These are phyloP conservation scores for Triops longicaudatus DNA, from an alignment of 1,140 invertebrate species.

Conservation along the genomic window DNA sequence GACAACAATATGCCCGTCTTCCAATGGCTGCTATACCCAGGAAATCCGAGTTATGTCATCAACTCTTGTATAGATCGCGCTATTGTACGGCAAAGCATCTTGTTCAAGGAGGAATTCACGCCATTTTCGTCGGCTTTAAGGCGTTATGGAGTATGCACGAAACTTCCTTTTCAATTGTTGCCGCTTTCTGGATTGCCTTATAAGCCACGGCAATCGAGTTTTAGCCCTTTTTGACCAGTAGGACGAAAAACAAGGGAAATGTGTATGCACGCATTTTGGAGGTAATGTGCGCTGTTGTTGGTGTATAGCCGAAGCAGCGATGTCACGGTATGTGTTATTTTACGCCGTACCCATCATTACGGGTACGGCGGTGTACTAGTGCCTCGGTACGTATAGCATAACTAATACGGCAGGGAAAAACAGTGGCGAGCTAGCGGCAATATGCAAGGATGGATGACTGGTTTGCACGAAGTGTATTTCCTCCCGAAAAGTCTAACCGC, in stretches of 20 bases:
- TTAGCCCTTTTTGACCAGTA: background rate
- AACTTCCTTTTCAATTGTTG: too few species aligned
- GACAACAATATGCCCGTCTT: background rate
- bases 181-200: background rate
- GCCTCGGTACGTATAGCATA: background rate
- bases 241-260: background rate
- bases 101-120: background rate
- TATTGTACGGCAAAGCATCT: background rate
- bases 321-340: background rate
- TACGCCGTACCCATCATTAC: background rate
- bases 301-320: background rate
- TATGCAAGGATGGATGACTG: constrained; percentile 14
- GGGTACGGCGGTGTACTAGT: background rate
- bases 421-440: constrained; percentile 9
- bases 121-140: background rate
- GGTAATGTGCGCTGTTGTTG: background rate
- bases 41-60: background rate
- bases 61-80: background rate
- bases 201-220: background rate
- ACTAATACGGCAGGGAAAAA: background rate
- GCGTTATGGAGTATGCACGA: background rate
- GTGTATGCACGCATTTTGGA: background rate
- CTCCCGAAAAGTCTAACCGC: background rate
- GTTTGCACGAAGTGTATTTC: constrained; percentile 7
- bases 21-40: background rate